Evolutionary conservation across 1,140 invertebrate species (phyloP).

Genomic region (Metaphire vulgaris): DNA sequence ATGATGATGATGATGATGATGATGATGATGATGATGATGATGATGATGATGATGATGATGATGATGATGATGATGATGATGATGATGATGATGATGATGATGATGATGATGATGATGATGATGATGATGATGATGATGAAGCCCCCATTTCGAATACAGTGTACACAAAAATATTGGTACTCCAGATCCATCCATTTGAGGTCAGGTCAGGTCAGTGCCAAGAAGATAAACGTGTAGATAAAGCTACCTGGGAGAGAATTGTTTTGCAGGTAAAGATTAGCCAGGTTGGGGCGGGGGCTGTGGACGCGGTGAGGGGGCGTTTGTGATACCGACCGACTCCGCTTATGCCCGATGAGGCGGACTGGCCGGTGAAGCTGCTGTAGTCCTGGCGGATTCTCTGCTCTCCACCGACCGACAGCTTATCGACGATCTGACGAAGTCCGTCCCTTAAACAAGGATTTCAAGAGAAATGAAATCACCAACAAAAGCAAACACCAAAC

Average conservation of each 20-base stretch:
- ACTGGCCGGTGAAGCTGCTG: not conserved
- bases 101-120: not conserved
- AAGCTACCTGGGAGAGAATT: no score
- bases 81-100: not conserved
- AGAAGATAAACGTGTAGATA: no score
- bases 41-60: no score
- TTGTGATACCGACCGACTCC: not conserved
- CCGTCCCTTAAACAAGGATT: no score
- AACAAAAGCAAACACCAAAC: no score
- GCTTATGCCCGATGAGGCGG: not conserved
- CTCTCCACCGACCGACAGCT: not conserved
- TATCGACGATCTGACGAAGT: not conserved
- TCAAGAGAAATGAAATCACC: no score
- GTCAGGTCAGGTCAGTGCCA: no score
- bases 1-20: conserved; percentile 15
- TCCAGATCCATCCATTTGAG: not conserved
- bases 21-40: no score
- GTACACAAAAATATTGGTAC: not conserved
- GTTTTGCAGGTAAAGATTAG: no score
- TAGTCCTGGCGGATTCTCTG: not conserved
- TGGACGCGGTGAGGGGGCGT: no score
- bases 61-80: not conserved
- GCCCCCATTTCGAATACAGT: not conserved
- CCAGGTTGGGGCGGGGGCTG: no score
- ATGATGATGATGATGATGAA: no score